Conservation (phyloP, 2,797 vertebrate species). For the Thaleichthys pacificus region DNA sequence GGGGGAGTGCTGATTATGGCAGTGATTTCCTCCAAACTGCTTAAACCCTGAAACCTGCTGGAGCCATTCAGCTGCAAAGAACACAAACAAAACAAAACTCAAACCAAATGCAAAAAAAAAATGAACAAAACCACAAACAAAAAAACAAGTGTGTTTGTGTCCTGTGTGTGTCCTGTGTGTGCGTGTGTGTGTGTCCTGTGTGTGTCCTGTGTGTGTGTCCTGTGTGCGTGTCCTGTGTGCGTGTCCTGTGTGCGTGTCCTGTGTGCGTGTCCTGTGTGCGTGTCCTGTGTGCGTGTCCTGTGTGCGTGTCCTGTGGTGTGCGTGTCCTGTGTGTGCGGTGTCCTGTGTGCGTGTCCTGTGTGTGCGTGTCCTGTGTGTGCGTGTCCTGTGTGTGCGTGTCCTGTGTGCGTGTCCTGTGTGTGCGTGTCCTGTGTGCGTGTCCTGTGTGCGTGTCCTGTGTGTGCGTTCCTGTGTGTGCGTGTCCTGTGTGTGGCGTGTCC, state of each 20-base stretch:
- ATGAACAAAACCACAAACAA: not conserved
- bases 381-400: conserved; percentile 12
- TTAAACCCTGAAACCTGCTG: conserved; percentile 78
- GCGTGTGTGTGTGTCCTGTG: conserved; percentile 17
- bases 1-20: conserved; percentile 84
- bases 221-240: conserved; percentile 1
- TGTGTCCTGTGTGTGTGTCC: conserved; percentile 14
- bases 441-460: conserved; percentile 11
- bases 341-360: conserved; percentile 10
- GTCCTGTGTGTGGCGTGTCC: too few relatives aligned
- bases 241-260: conserved; percentile 13
- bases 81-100: conserved; percentile 58
- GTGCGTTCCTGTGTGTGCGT: conserved; percentile 1
- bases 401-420: not conserved
- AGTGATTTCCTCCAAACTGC: conserved; percentile 80
- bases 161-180: not conserved
- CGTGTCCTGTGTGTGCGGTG: conserved; percentile 3
- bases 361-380: conserved; percentile 3
- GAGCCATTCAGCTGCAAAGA: conserved; percentile 73
- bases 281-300: conserved; percentile 12
- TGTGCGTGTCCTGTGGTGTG: too few relatives aligned
- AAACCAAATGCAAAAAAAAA: conserved; percentile 60
- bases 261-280: conserved; percentile 1
- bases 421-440: too few relatives aligned
- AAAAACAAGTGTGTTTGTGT: conserved; percentile 18